Evolutionary conservation across 2,888 invertebrate genomes (phyloP).

Genomic region (Danaus chrysippus): DNA sequence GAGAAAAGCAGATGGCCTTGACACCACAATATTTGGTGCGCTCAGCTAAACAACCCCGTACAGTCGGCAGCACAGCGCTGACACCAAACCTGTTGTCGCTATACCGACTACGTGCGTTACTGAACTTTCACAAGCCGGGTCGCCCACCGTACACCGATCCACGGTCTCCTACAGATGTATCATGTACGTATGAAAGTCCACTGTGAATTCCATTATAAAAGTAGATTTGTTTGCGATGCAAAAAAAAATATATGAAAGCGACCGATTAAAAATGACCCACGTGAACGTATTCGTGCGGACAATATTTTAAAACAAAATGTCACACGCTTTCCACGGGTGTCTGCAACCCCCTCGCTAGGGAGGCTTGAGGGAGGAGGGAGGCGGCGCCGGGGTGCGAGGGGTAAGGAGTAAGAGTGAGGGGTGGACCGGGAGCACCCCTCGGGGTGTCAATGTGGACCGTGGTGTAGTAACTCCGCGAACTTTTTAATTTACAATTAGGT

Average conservation of each 20-base stretch:
- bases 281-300: conserved; percentile 76
- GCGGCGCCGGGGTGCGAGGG: conserved; percentile 37
- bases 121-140: conserved; percentile 59
- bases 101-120: conserved; percentile 45
- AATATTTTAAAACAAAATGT: conserved; percentile 80
- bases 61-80: conserved; percentile 27
- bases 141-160: conserved; percentile 6
- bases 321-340: conserved; percentile 77
- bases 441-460: conserved; percentile 78
- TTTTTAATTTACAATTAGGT: conserved; percentile 80
- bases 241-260: conserved; percentile 53
- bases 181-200: conserved; percentile 19
- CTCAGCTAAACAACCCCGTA: conserved; percentile 56
- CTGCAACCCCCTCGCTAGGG: conserved; percentile 51
- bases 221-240: conserved; percentile 34
- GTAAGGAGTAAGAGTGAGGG: background rate
- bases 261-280: conserved; percentile 74
- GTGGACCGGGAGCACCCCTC: conserved; percentile 40
- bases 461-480: conserved; percentile 79
- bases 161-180: background rate
- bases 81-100: conserved; percentile 31
- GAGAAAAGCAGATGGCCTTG: conserved; percentile 77
- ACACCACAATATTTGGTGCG: conserved; percentile 73
- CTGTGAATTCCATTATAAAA: conserved; percentile 27
- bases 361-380: conserved; percentile 31